Evolutionary conservation across 2,113 vertebrate species (phyloP), one percentile per base, ranked within the genome.

Genomic region (Corynorhinus townsendii): DNA sequence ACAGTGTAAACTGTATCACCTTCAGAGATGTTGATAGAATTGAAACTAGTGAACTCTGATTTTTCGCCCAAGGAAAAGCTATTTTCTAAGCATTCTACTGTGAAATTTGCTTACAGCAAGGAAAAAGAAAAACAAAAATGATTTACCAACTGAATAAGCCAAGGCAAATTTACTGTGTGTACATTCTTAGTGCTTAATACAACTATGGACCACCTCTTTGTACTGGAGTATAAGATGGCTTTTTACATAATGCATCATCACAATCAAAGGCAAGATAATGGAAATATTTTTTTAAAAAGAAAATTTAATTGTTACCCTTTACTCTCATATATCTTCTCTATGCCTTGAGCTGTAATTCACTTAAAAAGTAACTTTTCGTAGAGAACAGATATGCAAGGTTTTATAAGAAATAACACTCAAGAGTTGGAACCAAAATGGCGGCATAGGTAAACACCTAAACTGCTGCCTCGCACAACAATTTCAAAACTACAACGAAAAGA

Each of bases 31-130:
- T 77, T 77, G 40, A 81, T 73, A 94, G 66, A 96, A 93, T 38
- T 26, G 17, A 76, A 91, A 15, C 79, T 68, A 68, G 83, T 93
- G 62, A 95, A 93, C 56, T 90, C 35, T 95, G 73, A 92, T 92
- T 93, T 94, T 77, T 89, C 75, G 85, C 89, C 75, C 47, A 93
- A 54, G n/a, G 4, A 94, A 92, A 94, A 92, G 59, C 87, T 91
- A 94, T 95, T 96, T 96, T 96, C 89, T 94, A 94, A 86, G 76
- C 76, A 93, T 73, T 96, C 75, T 87, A 91, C 86, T 97, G 95
- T 97, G 95, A 96, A 96, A 95, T 95, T 76, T 96, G 89, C 89
- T 97, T 87, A 95, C 33, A 91, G 47, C 47, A 76, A 90, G 81
- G 68, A 73, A 92, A 95, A 95, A 86, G 68, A 92, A 92, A 95